Evolutionary conservation across 2,113 vertebrate species (phyloP).

Genomic region (Pogonocichla stellata): DNA sequence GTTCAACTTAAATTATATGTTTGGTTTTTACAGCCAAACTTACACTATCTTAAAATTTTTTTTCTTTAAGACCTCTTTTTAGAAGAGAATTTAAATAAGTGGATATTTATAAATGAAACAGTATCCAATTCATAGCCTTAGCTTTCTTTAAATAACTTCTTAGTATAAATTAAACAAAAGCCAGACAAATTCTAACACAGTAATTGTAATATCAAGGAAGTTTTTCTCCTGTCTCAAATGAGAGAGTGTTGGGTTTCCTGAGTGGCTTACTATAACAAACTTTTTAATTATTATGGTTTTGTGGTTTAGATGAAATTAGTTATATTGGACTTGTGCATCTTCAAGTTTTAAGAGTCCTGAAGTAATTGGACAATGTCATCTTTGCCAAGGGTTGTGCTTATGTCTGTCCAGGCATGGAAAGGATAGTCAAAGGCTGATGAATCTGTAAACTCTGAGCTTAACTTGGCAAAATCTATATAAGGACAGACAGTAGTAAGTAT

Average conservation of each 20-base stretch:
- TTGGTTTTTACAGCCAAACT: not conserved
- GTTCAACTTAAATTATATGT: not conserved
- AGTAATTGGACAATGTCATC: not conserved
- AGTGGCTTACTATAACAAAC: not conserved
- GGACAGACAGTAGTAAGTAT: not conserved
- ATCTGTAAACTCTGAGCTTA: not conserved
- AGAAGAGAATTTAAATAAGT: not conserved
- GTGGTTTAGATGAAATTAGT: not conserved
- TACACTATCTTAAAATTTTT: not conserved
- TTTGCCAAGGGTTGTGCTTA: not conserved
- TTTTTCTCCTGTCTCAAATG: not conserved
- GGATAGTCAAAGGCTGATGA: not conserved
- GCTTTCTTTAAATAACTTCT: not conserved
- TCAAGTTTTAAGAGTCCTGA: not conserved
- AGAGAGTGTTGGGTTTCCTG: not conserved
- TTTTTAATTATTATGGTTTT: not conserved
- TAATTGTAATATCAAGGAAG: not conserved
- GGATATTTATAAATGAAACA: not conserved
- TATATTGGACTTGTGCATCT: not conserved
- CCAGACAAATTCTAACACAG: not conserved
- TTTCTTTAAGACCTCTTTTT: not conserved
- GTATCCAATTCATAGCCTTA: not conserved
- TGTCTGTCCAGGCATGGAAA: not conserved
- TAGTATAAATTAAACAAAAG: not conserved
- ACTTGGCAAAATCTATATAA: not conserved